phyloP scores from a whole-genome alignment of 2,888 invertebrate species.

The Osmoderma eremita region DNA sequence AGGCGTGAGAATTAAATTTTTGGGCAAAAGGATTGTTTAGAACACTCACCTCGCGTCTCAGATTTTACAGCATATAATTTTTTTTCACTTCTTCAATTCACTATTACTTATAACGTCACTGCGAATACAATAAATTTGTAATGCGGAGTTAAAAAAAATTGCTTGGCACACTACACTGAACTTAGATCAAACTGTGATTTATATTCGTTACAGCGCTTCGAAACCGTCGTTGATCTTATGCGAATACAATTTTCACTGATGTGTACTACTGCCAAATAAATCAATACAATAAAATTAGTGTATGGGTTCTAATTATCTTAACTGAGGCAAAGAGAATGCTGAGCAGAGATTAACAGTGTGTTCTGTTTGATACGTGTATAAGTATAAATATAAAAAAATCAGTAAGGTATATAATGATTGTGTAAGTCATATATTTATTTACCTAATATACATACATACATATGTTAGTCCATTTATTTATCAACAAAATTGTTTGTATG shows the following conservation, averaged over 20 bases:
- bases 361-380: constrained; percentile 8
- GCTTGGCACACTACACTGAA: not conserved
- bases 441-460: too few relatives aligned
- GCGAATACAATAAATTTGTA: not conserved
- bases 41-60: not conserved
- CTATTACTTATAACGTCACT: not conserved
- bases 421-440: too few relatives aligned
- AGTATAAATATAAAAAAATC: not conserved
- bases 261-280: constrained; percentile 25
- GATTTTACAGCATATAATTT: not conserved
- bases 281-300: constrained; percentile 33
- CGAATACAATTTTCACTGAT: constrained; percentile 29
- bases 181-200: too few relatives aligned
- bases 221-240: not conserved
- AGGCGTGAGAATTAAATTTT: not conserved
- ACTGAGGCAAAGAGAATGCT: constrained; percentile 9
- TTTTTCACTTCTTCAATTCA: not conserved
- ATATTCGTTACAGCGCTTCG: not conserved
- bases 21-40: not conserved
- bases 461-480: too few relatives aligned
- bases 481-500: too few relatives aligned
- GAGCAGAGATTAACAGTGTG: constrained; percentile 1
- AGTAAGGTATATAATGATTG: too few relatives aligned
- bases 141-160: not conserved
- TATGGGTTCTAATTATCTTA: constrained; percentile 15